Evolutionary conservation across 2,113 vertebrate species (phyloP).

Genomic region (Scolopax mira): DNA sequence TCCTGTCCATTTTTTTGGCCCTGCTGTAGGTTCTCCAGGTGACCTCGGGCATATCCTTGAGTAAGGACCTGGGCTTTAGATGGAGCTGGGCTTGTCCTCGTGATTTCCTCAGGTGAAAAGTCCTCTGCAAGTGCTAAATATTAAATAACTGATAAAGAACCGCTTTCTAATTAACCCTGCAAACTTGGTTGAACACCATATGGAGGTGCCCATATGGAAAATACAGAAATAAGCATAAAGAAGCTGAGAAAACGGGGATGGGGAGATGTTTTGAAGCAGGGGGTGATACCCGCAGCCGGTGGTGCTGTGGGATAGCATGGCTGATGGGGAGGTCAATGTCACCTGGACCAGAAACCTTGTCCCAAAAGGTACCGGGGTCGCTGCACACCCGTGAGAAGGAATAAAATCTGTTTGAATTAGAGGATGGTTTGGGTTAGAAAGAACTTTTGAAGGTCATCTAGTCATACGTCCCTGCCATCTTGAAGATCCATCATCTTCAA

Average conservation of each 20-base stretch:
- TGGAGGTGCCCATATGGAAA: neutral
- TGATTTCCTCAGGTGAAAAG: neutral
- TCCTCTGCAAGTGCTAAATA: neutral
- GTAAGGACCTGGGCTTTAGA: neutral
- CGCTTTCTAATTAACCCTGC: neutral
- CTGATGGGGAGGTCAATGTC: neutral
- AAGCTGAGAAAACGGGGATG: neutral
- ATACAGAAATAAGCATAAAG: neutral
- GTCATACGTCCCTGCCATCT: neutral
- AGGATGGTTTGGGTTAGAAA: neutral
- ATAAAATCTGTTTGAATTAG: neutral
- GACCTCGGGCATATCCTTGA: neutral
- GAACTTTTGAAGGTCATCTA: neutral
- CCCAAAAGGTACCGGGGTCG: neutral
- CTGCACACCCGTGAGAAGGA: neutral
- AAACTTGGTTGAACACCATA: neutral
- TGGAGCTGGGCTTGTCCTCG: neutral
- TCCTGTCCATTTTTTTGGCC: neutral
- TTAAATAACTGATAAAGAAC: neutral
- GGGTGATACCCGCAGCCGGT: neutral
- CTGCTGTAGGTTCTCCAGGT: neutral
- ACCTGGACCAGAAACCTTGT: neutral
- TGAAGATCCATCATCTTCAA: neutral
- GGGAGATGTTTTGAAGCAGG: neutral
- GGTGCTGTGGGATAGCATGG: neutral